Evolutionary conservation across 2,888 invertebrate genomes (phyloP).

Genomic region (Tortrix viridana): DNA sequence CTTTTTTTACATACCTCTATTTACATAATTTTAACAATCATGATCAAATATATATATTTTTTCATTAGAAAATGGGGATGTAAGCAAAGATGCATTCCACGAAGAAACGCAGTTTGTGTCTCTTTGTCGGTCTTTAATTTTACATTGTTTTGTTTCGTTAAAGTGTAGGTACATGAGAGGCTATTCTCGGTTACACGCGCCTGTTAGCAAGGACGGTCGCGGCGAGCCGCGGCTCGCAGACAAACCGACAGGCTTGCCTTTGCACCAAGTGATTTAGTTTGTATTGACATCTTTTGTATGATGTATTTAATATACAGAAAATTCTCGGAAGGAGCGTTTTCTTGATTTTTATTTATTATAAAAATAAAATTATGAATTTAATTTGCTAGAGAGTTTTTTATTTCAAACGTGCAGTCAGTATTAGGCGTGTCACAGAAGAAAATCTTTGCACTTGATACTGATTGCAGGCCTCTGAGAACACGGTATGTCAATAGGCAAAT

Average conservation of each 20-base stretch:
- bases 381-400: constrained; percentile 74
- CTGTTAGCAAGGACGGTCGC: constrained; percentile 67
- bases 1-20: constrained; percentile 81
- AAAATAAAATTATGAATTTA: constrained; percentile 84
- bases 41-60: constrained; percentile 78
- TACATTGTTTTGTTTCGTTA: constrained; percentile 68
- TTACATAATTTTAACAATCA: constrained; percentile 78
- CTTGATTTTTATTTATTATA: constrained; percentile 83
- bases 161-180: constrained; percentile 72
- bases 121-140: constrained; percentile 74
- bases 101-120: constrained; percentile 69
- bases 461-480: neutral
- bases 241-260: constrained; percentile 82
- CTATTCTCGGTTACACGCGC: constrained; percentile 79
- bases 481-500: no score
- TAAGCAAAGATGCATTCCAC: constrained; percentile 76
- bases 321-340: constrained; percentile 80
- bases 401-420: constrained; percentile 41
- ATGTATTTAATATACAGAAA: constrained; percentile 82
- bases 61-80: constrained; percentile 68
- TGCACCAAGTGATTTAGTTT: constrained; percentile 85
- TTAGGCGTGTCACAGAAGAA: neutral
- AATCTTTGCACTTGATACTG: neutral
- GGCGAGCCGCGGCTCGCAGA: constrained; percentile 58
- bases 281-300: constrained; percentile 84